Base-by-base conservation (phyloP, 2,113 vertebrate genomes). In the Triplophysa dalaica region DNA sequence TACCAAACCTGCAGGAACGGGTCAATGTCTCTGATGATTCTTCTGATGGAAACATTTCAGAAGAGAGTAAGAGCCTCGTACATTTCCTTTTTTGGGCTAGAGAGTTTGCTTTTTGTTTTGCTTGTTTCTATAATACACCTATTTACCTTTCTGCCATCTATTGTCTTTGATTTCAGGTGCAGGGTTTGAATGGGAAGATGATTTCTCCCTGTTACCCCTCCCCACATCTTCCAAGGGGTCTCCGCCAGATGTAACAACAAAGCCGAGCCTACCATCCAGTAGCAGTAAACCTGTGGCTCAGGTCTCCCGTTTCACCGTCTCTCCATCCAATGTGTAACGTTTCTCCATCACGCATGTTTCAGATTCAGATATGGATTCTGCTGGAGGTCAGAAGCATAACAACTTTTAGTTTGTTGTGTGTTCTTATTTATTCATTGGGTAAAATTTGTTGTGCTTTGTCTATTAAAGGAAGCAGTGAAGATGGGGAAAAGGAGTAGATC, bases 271-370 rank as follows among this genome's bases (percentile, higher is more conserved):
- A 29, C 22, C 41, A 10, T 41, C 84, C 74, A 0, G 38, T 74
- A 87, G 84, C 48, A 76, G 84, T 62, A 93, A 93, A 82, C 92
- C 93, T 38, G 87, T 90, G 0, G 77, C 86, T 24, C 91, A 91
- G 81, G 91, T 90, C 83, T 97, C 97, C 41, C 94, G 97, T 14
- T 98, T 99, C 93, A 95, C 94, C 0, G 95, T 98, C 41, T 98
- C 95, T 0, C 95, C 96, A 0, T 91, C 95, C 64, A 89, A 84
- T 0, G 87, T 91, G 17, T 98, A 96, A 41, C 95, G 97, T 7
- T 99, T 99, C 90, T 98, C 97, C 88, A 98, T 98, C 89, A 98
- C 97, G 2, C 97, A 98, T 33, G 94, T 99, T 84, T 94, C 95
- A 0, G 96, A 98, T 89, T 92, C 94, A 0, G 95, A 96, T n/a